Evolutionary conservation across 1,140 invertebrate genomes (phyloP), one percentile per base, ranked within the genome.

Genomic region (Lordiphosa stackelbergi): DNA sequence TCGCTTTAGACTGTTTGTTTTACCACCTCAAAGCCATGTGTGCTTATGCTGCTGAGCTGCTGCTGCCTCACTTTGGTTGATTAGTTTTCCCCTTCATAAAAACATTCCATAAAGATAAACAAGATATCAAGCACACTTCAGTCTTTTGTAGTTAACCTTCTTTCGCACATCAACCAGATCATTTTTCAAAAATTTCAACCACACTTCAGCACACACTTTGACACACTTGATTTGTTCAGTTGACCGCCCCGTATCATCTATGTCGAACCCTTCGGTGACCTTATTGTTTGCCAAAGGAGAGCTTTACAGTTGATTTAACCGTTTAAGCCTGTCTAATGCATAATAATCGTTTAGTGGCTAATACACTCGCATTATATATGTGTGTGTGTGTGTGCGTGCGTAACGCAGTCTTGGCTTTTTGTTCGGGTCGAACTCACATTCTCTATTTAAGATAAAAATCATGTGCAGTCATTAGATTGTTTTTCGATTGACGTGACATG

Each of bases 391-490:
- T 40, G 13, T 53, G 24, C 11, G 48, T 57, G 51, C 41, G 40
- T 46, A 31, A 31, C 28, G 28, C 37, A 12, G 24, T 51, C 36
- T 51, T 40, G 31, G n/a, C 45, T 62, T 46, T 49, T 52, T 57
- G 49, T 57, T 43, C 38, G 22, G 53, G 16, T 41, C 36, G 37
- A 16, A 16, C 58, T 62, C 57, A 36, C 55, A 60, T 69, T 64
- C 28, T 8, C 72, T 63, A 77, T 78, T 83, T 73, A 64, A 85
- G 81, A 85, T 85, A 85, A 73, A 75, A 85, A 85, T 85, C 81
- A 85, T 85, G 81, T 85, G 81, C 81, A 85, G 81, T 77, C 81
- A 85, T 85, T 85, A 85, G 81, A 85, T 85, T 85, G 81, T 71
- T 85, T 74, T 85, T 73, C 75, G 75, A 85, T 85, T 85, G 81